phyloP scores from a whole-genome alignment of 2,888 invertebrate species.

The Pyrrhia umbra region DNA sequence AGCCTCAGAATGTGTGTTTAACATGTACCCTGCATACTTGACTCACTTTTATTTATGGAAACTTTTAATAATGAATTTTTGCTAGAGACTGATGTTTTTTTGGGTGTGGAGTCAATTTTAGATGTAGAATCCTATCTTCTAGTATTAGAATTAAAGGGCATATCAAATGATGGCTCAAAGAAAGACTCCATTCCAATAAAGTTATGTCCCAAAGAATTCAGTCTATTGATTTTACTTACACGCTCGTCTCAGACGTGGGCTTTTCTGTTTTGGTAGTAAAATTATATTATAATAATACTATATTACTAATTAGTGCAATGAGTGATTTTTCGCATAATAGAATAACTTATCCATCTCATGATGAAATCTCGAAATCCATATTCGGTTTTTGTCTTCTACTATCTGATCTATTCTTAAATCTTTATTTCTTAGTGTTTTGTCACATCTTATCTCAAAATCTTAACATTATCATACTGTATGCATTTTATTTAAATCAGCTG shows the following conservation, averaged over 20 bases:
- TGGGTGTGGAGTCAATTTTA: neutral
- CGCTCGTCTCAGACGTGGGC: neutral
- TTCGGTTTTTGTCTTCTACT: neutral
- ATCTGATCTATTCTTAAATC: neutral
- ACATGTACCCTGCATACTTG: constrained; percentile 32
- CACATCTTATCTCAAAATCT: too few species aligned
- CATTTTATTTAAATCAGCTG: too few species aligned
- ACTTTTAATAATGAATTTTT: neutral
- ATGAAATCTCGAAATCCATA: neutral
- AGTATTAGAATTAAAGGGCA: too few species aligned
- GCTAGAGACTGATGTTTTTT: neutral
- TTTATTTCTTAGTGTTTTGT: too few species aligned
- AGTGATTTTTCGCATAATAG: neutral
- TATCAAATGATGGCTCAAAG: too few species aligned
- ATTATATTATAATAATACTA: neutral
- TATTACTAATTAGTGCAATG: neutral
- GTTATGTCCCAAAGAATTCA: neutral
- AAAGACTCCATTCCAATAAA: too few species aligned
- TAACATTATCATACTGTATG: too few species aligned
- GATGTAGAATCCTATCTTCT: too few species aligned
- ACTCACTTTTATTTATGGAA: constrained; percentile 8
- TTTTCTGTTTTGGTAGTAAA: neutral
- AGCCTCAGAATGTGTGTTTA: constrained; percentile 34
- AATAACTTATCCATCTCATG: neutral
- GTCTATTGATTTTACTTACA: neutral